Evolutionary conservation across 2,797 vertebrate species (phyloP), one percentile per base, ranked within the genome.

Genomic region (Pampus argenteus): DNA sequence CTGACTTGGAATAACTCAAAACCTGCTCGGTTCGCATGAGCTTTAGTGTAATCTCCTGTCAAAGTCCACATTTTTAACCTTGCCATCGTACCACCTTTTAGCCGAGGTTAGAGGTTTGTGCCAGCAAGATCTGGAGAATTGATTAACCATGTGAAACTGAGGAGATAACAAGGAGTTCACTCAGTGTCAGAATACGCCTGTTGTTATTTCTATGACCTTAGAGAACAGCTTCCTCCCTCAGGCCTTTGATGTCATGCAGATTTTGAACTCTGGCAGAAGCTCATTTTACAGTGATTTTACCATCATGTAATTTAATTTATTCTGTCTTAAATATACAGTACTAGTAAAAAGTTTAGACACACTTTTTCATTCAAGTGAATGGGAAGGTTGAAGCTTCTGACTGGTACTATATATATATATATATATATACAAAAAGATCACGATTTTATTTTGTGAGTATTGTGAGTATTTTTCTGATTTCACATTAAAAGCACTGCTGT

Each of bases 41-140:
- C 14, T 48, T 78, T 40, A 64, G 36, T 60, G 26, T n/a, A 51
- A 75, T 34, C 62, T 59, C 23, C n/a, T 56, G 7, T 54, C 25
- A 31, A 23, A 58, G 15, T 52, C n/a, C 14, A 70, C 36, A 62
- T 42, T 51, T 64, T 83, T 26, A 71, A 71, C 63, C 61, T 56
- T 26, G 15, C 44, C 49, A 40, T 36, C 44, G 10, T 17, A 31
- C 10, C 0, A 15, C 3, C 3, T 57, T 57, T 70, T 42, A 60
- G 18, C 18, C 17, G 28, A 49, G 47, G 52, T 36, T 23, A 18
- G 8, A 65, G 15, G 23, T 44, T 29, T 42, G 6, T 45, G 17
- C 5, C 10, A 22, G 17, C 17, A 29, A 36, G 8, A 54, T 50
- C 7, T 22, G 23, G n/a, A 65, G 11, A 54, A 59, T 42, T 1